Base-by-base conservation (phyloP, 2,888 invertebrate genomes). In the Hypolimnas misippus region DNA sequence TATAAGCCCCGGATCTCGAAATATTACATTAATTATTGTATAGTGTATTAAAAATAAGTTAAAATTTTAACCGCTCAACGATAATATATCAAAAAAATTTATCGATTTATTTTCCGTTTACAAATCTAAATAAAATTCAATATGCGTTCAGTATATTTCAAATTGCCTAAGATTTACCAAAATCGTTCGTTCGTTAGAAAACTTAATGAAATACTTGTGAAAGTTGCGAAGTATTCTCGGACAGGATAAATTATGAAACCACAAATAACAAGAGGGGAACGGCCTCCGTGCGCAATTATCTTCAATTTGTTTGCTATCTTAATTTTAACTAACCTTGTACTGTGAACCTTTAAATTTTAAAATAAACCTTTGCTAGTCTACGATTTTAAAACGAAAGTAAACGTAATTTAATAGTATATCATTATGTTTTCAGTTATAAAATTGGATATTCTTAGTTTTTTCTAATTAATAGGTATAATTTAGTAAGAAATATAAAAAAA, bases 241-340 rank as follows among this genome's bases (percentile, higher is more conserved):
- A 33, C 31, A 33, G 42, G 14, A 42, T 33, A 58, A 51, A 63
- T 60, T 44, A 60, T 52, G 44, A 29, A 51, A 63, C 50, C 54
- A 25, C 62, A 67, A 59, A 65, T 67, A 65, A 67, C 57, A 60
- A 65, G 57, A 53, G 54, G 25, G 59, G 57, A 60, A 62, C 57
- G 65, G 57, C 59, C 62, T 54, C 57, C 14, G 14, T 17, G 40
- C 54, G 62, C 62, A 67, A 65, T 67, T 67, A 67, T 54, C 60
- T 60, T 55, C 52, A 67, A 67, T 65, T 63, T 67, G 63, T 67
- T 60, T 65, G 55, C 63, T 42, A 44, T 63, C 42, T 57, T 51
- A 60, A 65, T 62, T 65, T 58, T 42, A 14, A 42, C 17, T 31
- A 46, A 55, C 50, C 44, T 44, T 50, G 33, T 63, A 49, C 51